Evolutionary conservation across 2,888 invertebrate species (phyloP).

Genomic region (Agonopterix heracliana): DNA sequence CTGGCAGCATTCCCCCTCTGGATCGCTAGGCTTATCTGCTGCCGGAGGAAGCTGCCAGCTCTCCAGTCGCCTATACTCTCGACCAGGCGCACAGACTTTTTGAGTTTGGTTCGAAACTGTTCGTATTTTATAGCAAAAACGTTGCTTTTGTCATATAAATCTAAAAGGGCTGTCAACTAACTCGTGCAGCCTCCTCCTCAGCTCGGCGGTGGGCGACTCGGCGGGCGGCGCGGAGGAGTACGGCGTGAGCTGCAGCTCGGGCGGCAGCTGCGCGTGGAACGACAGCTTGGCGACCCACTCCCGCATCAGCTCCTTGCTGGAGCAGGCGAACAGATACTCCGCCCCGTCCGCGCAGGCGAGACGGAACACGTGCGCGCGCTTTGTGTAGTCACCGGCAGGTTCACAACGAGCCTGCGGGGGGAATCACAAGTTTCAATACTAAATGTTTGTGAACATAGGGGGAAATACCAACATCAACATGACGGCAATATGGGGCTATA

Average conservation of each 20-base stretch:
- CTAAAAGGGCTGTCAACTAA: slow-evolving; percentile 21
- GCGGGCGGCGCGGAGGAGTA: slow-evolving; percentile 79
- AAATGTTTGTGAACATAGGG: too few relatives aligned
- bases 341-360: slow-evolving; percentile 92
- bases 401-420: slow-evolving; percentile 84
- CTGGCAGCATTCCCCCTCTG: too few relatives aligned
- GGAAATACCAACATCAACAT: too few relatives aligned
- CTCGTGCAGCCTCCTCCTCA: slow-evolving; percentile 50
- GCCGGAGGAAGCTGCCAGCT: too few relatives aligned
- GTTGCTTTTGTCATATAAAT: too few relatives aligned
- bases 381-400: slow-evolving; percentile 95
- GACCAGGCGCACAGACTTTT: too few relatives aligned
- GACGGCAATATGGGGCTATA: too few relatives aligned
- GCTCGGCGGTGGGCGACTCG: slow-evolving; percentile 33
- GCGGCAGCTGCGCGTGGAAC: slow-evolving; percentile 94
- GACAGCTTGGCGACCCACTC: slow-evolving; percentile 95
- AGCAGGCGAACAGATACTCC: slow-evolving; percentile 92
- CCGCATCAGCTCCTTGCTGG: slow-evolving; percentile 83
- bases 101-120: not conserved
- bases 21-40: too few relatives aligned
- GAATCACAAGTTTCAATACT: not conserved
- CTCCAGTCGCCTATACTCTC: too few relatives aligned
- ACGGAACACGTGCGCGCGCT: slow-evolving; percentile 95
- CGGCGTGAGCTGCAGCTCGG: slow-evolving; percentile 90
- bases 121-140: not conserved